phyloP scores from a whole-genome alignment of 1,140 invertebrate genomes.

The Pogonognathellus flavescens region DNA sequence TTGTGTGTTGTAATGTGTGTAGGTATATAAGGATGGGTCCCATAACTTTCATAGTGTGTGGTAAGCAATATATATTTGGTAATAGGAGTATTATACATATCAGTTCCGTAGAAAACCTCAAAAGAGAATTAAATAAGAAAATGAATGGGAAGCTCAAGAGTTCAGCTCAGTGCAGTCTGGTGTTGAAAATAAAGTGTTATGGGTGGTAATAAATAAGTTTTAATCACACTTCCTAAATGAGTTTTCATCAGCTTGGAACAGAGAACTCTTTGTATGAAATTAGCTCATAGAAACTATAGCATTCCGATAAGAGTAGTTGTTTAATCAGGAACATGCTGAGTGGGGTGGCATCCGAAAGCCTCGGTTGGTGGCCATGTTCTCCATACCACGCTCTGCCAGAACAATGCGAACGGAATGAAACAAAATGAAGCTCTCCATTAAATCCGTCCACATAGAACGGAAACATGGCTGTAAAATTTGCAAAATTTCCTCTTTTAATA shows the following conservation, averaged over 20 bases:
- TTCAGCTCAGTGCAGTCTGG: conserved; percentile 20
- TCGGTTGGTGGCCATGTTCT: conserved; percentile 43
- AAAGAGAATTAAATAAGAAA: conserved; percentile 46
- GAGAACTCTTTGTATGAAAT: conserved; percentile 49
- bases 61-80: no score
- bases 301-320: conserved; percentile 48
- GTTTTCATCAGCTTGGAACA: conserved; percentile 50
- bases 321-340: conserved; percentile 40
- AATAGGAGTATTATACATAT: background rate
- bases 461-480: conserved; percentile 62
- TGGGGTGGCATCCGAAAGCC: conserved; percentile 32
- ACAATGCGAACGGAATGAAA: background rate
- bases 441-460: conserved; percentile 24
- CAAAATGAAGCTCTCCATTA: conserved; percentile 19
- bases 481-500: conserved; percentile 61
- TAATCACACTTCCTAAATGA: conserved; percentile 57
- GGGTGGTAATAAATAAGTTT: conserved; percentile 55
- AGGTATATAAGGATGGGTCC: no score
- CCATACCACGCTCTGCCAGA: background rate
- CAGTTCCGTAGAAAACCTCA: conserved; percentile 39
- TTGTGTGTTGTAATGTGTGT: no score
- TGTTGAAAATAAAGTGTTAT: conserved; percentile 53
- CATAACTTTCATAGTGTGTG: no score
- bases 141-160: conserved; percentile 41
- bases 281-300: conserved; percentile 48